Percentiles rank a stretch among this genome's conserved stretches.
These are phyloP conservation scores for Erythrolamprus reginae DNA, from an alignment of 2,113 vertebrate species.

Conservation along the genomic window DNA sequence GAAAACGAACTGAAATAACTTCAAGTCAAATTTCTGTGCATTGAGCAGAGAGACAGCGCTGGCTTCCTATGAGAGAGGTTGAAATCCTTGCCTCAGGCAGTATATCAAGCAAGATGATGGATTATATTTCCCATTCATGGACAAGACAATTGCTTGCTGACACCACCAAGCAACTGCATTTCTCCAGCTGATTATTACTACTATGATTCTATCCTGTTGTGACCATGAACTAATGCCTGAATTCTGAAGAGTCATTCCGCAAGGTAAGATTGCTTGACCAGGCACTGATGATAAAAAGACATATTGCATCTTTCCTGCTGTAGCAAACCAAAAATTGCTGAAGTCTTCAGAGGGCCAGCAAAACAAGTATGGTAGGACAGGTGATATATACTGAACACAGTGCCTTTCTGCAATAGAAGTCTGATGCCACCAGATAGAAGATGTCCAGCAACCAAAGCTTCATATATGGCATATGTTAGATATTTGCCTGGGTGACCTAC, in stretches of 20 bases:
- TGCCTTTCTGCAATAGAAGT: background rate
- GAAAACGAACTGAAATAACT: background rate
- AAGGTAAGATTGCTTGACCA: background rate
- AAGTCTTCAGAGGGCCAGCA: background rate
- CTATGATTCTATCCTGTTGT: background rate
- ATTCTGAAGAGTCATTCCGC: background rate
- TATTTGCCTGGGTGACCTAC: too few relatives aligned
- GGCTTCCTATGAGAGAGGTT: background rate
- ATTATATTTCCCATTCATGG: background rate
- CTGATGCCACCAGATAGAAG: background rate
- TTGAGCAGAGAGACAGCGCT: background rate
- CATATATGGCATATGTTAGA: background rate
- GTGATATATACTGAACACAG: background rate
- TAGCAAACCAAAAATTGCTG: background rate
- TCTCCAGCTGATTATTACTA: background rate
- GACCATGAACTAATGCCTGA: background rate
- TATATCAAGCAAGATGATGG: background rate
- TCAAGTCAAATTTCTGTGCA: background rate
- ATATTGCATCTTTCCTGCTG: background rate
- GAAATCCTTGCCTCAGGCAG: background rate
- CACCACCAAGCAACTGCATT: background rate
- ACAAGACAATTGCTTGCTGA: background rate
- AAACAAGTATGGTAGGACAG: background rate
- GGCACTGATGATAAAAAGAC: background rate
- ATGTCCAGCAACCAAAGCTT: background rate